These are phyloP conservation scores for Echinops telfairi DNA, from an alignment of 2,113 vertebrate genomes.

Conservation along the genomic window DNA sequence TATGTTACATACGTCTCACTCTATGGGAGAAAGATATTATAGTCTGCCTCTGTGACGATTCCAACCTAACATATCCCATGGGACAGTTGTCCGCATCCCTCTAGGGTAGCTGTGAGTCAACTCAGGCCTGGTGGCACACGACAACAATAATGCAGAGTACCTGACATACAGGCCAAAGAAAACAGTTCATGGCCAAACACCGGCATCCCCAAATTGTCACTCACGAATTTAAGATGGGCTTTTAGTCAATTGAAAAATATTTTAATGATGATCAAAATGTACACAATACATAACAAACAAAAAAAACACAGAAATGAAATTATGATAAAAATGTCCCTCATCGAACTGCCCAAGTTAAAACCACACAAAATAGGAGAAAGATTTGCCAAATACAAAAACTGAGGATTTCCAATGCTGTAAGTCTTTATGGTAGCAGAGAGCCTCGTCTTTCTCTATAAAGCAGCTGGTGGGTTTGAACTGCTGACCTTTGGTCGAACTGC, in stretches of 20 bases:
- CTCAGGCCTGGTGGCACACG: background rate
- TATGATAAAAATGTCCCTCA: background rate
- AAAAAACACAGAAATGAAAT: background rate
- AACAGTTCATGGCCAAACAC: background rate
- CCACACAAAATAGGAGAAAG: conserved; percentile 42
- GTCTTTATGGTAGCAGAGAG: no score
- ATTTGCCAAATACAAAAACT: background rate
- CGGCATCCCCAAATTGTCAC: conserved; percentile 43
- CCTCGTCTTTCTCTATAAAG: no score
- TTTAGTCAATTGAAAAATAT: no score
- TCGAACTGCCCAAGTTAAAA: conserved; percentile 29
- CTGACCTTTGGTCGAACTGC: no score
- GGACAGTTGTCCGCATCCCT: background rate
- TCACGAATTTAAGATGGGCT: conserved; percentile 1
- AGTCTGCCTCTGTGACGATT: background rate
- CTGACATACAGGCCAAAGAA: conserved; percentile 12
- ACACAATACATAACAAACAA: conserved; percentile 20
- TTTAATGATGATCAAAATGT: background rate
- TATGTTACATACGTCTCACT: background rate
- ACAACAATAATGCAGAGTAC: background rate
- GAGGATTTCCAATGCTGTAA: no score
- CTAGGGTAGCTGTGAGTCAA: background rate
- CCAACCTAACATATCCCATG: background rate
- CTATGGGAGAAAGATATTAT: background rate
- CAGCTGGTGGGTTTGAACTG: no score